phyloP scores from a whole-genome alignment of 1,140 invertebrate species.

The Oscheius sp. region DNA sequence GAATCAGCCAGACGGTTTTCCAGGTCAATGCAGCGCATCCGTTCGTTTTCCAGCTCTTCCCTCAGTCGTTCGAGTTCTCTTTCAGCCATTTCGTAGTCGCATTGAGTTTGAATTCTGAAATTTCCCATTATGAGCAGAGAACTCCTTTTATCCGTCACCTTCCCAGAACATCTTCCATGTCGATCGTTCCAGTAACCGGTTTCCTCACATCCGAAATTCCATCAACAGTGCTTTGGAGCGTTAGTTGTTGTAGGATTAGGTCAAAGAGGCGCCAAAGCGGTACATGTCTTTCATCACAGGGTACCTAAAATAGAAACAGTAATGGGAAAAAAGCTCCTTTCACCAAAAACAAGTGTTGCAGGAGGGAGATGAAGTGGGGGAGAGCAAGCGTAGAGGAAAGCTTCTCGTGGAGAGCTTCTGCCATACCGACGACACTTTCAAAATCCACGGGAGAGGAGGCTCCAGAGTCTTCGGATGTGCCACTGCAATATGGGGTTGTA shows the following conservation, averaged over 20 bases:
- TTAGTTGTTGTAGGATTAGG: slow-evolving; percentile 89
- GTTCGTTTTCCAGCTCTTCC: slow-evolving; percentile 76
- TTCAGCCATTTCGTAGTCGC: slow-evolving; percentile 84
- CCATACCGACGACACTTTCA: slow-evolving; percentile 88
- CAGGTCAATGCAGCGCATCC: slow-evolving; percentile 71
- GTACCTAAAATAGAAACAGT: slow-evolving; percentile 59
- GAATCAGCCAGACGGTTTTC: slow-evolving; percentile 64
- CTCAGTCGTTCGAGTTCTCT: slow-evolving; percentile 75
- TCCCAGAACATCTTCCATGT: slow-evolving; percentile 51
- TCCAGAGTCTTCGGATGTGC: slow-evolving; percentile 39
- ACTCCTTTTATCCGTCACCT: neutral
- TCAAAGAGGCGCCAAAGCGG: slow-evolving; percentile 92
- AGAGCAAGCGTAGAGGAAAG: slow-evolving; percentile 87
- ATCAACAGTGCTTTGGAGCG: slow-evolving; percentile 78
- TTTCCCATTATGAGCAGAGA: neutral
- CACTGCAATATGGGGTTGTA: neutral
- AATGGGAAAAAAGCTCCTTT: neutral
- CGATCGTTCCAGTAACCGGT: slow-evolving; percentile 69
- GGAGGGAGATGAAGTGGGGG: slow-evolving; percentile 83
- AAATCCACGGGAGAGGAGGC: slow-evolving; percentile 78
- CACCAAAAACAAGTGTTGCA: slow-evolving; percentile 84
- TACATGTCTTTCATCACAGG: slow-evolving; percentile 79
- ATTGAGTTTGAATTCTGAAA: slow-evolving; percentile 79
- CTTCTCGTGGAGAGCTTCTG: slow-evolving; percentile 84
- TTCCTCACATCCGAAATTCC: slow-evolving; percentile 86